phyloP scores from a whole-genome alignment of 2,113 vertebrate genomes.

The Entomyzon cyanotis region DNA sequence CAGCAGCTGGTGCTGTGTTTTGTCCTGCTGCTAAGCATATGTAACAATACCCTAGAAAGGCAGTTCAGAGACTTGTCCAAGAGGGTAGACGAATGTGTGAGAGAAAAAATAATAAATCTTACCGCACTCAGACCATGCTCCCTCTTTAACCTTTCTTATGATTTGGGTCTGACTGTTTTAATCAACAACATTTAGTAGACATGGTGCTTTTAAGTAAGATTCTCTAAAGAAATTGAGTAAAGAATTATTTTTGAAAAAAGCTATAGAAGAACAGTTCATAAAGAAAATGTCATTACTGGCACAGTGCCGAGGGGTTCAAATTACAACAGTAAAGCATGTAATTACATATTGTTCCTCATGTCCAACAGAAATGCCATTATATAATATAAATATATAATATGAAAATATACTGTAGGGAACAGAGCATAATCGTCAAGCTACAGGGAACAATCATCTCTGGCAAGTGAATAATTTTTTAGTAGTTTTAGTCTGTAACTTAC shows the following conservation, averaged over 20 bases:
- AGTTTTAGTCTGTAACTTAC: not conserved
- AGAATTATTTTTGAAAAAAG: not conserved
- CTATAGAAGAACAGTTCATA: not conserved
- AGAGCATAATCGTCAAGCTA: not conserved
- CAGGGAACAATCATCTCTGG: not conserved
- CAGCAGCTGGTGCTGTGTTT: not conserved
- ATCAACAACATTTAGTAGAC: not conserved
- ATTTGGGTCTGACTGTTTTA: not conserved
- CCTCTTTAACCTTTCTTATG: not conserved
- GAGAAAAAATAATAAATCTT: not conserved
- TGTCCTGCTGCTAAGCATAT: not conserved
- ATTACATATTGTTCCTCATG: not conserved
- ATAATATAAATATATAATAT: not conserved
- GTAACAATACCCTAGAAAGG: not conserved
- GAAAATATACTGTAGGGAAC: not conserved
- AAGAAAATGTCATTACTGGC: not conserved
- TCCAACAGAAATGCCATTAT: not conserved
- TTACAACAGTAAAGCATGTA: not conserved
- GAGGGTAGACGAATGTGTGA: not conserved
- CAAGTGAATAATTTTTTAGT: not conserved
- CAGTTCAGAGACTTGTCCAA: not conserved
- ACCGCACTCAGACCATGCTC: rapidly evolving
- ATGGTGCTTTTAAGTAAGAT: not conserved
- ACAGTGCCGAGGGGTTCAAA: not conserved
- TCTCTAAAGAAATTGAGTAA: not conserved